Conservation (phyloP, 2,113 vertebrate genomes). For the Sphyrna mokarran region DNA sequence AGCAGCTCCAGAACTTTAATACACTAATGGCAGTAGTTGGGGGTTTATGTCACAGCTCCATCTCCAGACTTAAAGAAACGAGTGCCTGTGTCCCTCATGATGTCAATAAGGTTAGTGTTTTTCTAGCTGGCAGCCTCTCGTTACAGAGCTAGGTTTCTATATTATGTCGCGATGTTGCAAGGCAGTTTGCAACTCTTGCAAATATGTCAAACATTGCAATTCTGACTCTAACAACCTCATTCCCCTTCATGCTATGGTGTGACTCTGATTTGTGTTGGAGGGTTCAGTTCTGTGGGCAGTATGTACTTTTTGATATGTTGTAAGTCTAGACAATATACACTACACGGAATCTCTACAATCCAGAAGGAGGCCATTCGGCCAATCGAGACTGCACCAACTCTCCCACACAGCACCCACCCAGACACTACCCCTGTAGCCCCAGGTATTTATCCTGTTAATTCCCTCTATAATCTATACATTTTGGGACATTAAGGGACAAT, state of each 20-base stretch:
- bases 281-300: background rate
- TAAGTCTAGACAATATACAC: background rate
- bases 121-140: background rate
- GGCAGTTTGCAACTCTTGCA: background rate
- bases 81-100: constrained; percentile 79
- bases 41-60: constrained; percentile 87
- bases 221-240: background rate
- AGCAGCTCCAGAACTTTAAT: constrained; percentile 88
- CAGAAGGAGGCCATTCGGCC: too few relatives aligned
- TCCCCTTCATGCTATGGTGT: background rate
- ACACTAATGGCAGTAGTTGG: constrained; percentile 95
- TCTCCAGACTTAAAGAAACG: constrained; percentile 93
- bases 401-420: too few relatives aligned
- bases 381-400: too few relatives aligned
- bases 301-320: too few relatives aligned
- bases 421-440: too few relatives aligned
- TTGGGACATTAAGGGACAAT: too few relatives aligned
- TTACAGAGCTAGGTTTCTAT: background rate
- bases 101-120: constrained; percentile 75
- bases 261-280: background rate
- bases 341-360: too few relatives aligned
- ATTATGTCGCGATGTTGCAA: too few relatives aligned
- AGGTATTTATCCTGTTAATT: too few relatives aligned
- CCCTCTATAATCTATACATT: too few relatives aligned
- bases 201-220: background rate